Evolutionary conservation across 2,888 invertebrate species (phyloP).

Genomic region (Lithophane semibrunnea): DNA sequence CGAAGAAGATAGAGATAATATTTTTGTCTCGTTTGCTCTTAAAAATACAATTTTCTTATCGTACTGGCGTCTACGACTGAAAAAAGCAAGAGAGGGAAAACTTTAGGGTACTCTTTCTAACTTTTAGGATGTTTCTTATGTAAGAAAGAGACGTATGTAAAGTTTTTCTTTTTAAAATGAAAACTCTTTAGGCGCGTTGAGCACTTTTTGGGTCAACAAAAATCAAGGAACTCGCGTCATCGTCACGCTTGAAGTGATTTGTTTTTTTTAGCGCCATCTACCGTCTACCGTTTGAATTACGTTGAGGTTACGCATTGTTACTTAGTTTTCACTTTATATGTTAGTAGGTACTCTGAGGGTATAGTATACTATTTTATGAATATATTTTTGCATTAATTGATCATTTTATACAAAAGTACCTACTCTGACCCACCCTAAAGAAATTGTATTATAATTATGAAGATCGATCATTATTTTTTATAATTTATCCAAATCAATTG

Average conservation of each 20-base stretch:
- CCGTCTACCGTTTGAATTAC: too few relatives aligned
- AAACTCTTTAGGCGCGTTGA: too few relatives aligned
- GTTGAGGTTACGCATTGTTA: too few relatives aligned
- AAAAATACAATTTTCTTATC: not conserved
- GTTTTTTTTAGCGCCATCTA: too few relatives aligned
- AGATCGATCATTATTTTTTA: slow-evolving; percentile 57
- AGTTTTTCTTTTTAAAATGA: too few relatives aligned
- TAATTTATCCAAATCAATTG: slow-evolving; percentile 82
- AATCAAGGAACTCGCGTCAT: too few relatives aligned
- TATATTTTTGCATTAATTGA: slow-evolving; percentile 23
- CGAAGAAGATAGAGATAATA: not conserved
- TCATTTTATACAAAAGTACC: slow-evolving; percentile 20
- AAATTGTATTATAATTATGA: slow-evolving; percentile 67
- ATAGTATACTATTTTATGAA: not conserved
- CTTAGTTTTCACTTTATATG: not conserved
- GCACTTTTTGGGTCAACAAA: too few relatives aligned
- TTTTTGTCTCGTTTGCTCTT: not conserved
- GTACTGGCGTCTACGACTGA: not conserved
- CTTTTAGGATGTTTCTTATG: not conserved
- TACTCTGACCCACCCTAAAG: slow-evolving; percentile 63
- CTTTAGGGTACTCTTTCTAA: not conserved
- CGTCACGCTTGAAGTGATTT: too few relatives aligned
- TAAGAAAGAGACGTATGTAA: not conserved
- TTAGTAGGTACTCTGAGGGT: not conserved
- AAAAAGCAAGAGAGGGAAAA: not conserved